A percentile compares a stretch with the other conserved stretches of the same genome.
Conservation (phyloP, 2,888 invertebrate genomes). For the Eristalis arbustorum region DNA sequence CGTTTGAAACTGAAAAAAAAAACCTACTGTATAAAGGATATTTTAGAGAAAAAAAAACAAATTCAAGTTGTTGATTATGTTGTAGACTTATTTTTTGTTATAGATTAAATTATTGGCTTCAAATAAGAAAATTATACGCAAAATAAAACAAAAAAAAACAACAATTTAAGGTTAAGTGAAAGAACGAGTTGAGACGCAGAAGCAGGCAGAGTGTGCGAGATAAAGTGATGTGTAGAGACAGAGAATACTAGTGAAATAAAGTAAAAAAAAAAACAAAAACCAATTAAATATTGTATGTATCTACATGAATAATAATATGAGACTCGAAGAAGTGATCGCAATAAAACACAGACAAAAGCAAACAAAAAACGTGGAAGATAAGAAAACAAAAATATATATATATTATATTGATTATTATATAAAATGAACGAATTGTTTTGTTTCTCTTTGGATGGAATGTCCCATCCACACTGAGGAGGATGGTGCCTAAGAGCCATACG, state of each 20-base stretch:
- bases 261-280: neutral
- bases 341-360: conserved; percentile 58
- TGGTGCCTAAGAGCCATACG: no score
- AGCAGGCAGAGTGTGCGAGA: no score
- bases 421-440: conserved; percentile 26
- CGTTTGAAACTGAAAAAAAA: conserved; percentile 11
- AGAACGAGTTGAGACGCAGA: neutral
- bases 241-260: neutral
- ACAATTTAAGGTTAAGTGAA: neutral
- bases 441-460: neutral
- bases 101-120: conserved; percentile 51
- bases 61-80: conserved; percentile 15
- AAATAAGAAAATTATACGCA: conserved; percentile 18
- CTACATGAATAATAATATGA: conserved; percentile 36
- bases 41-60: conserved; percentile 1
- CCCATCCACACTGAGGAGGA: no score
- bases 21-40: conserved; percentile 13
- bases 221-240: neutral
- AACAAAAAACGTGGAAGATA: neutral
- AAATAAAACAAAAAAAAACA: neutral
- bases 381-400: conserved; percentile 52
- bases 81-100: conserved; percentile 2
- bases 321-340: conserved; percentile 68
- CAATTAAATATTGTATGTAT: conserved; percentile 1
- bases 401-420: conserved; percentile 69